A percentile compares a stretch with the other conserved stretches of the same genome.
Evolutionary conservation across 1,140 invertebrate genomes (phyloP).

Genomic region (Hycleus phaleratus): DNA sequence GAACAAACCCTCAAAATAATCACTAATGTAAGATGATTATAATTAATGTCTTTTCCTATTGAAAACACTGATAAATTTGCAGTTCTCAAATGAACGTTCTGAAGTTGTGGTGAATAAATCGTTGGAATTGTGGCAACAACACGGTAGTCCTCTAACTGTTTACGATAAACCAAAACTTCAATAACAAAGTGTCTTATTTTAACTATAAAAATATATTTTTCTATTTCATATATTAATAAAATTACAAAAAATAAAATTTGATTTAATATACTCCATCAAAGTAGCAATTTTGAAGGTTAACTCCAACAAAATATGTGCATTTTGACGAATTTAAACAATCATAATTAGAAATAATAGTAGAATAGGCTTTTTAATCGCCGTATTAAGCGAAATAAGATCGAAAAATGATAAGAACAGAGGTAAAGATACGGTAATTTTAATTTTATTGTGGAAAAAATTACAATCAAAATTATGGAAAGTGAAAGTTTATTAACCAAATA

Average conservation of each 20-base stretch:
- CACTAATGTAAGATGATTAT: slow-evolving; percentile 49
- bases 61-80: slow-evolving; percentile 19
- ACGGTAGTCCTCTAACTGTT: slow-evolving; percentile 41
- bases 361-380: no score
- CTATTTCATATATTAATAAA: not conserved
- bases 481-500: slow-evolving; percentile 52
- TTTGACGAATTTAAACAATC: no score
- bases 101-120: slow-evolving; percentile 73
- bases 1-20: slow-evolving; percentile 56
- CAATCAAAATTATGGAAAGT: not conserved
- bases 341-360: no score
- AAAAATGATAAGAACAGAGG: no score
- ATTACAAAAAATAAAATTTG: no score
- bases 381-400: no score
- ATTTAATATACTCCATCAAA: no score
- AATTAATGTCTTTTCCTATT: not conserved
- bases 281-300: no score
- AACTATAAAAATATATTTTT: not conserved
- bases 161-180: slow-evolving; percentile 33
- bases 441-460: no score
- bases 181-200: slow-evolving; percentile 5
- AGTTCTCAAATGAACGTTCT: slow-evolving; percentile 68
- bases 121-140: slow-evolving; percentile 67
- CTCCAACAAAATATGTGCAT: no score
- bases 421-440: no score